Evolutionary conservation across 2,113 vertebrate species (phyloP), one percentile per base, ranked within the genome.

Genomic region (Pelobates fuscus): DNA sequence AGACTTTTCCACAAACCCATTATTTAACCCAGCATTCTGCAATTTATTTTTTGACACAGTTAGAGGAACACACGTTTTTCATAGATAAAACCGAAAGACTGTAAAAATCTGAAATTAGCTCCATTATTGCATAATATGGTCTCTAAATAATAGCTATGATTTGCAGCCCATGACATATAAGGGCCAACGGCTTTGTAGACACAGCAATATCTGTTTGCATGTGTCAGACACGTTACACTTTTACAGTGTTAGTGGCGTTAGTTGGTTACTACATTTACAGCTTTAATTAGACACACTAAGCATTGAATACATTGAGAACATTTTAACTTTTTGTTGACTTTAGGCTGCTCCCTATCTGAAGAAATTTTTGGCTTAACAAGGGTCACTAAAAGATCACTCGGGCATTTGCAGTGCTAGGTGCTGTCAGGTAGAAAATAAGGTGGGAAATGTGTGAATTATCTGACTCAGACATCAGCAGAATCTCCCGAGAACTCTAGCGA

Each of bases 251-350:
- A 75, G 54, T 8, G 20, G 24, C 52, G 52, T 60, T 67, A 75
- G 54, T 46, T 59, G 63, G 66, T 75, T 75, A 77, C 73, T 68
- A 77, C 73, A 32, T 77, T 14, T 52, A 18, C 57, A 52, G 55
- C 67, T 66, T 77, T 68, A 68, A 76, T 77, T 61, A 61, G 73
- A 44, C 65, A 43, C 32, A 23, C 29, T 37, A 30, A 30, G 59
- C 29, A 60, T 66, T 61, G 64, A 17, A 60, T 77, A 60, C 73
- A 30, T n/a, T 52, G 29, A 60, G 43, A 68, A 77, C 73, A 68
- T 63, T 75, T 75, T 77, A 77, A 77, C 73, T 49, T 61, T 8
- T 41, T 77, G 65, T 77, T 77, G 67, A 64, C 65, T 25, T 61
- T 77, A 52, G 41, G 73, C 65, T 77, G 73, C 37, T 68, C 57